A percentile compares a stretch with the other conserved stretches of the same genome.
Evolutionary conservation across 2,113 vertebrate genomes (phyloP).

Genomic region (Albula glossodonta): DNA sequence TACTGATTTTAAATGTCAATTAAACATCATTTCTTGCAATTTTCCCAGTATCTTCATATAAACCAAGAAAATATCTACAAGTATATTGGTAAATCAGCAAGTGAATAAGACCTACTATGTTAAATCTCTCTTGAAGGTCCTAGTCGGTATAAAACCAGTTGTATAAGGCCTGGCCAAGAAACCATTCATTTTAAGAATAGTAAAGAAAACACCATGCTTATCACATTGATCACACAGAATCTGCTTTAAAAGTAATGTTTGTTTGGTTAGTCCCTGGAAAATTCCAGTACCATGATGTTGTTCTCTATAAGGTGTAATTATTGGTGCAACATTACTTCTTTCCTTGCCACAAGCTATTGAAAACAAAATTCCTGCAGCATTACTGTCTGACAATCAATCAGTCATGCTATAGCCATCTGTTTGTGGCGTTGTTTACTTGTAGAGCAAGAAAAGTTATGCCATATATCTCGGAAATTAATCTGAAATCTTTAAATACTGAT

Average conservation of each 20-base stretch:
- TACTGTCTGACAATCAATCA: not conserved
- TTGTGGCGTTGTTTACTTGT: not conserved
- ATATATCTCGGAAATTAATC: not conserved
- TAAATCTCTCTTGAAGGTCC: not conserved
- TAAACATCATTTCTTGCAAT: too few relatives aligned
- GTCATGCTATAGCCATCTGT: not conserved
- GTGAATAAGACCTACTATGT: too few relatives aligned
- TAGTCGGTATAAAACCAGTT: not conserved
- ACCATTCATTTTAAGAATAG: conserved; percentile 49
- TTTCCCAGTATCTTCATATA: too few relatives aligned
- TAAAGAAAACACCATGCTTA: conserved; percentile 56
- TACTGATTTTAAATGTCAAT: not conserved
- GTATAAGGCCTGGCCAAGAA: conserved; percentile 51
- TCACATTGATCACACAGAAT: not conserved
- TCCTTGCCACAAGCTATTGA: not conserved
- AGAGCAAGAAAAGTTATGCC: not conserved
- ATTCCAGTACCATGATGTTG: not conserved
- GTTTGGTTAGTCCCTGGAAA: not conserved
- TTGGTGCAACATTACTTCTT: not conserved
- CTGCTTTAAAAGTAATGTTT: not conserved
- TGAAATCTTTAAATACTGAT: not conserved
- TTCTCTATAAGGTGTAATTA: conserved; percentile 2
- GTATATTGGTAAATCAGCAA: too few relatives aligned
- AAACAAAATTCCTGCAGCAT: not conserved
- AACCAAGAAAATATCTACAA: too few relatives aligned